A percentile compares a stretch with the other conserved stretches of the same genome.
phyloP scores from a whole-genome alignment of 2,113 vertebrate genomes.

The Reinhardtius hippoglossoides region DNA sequence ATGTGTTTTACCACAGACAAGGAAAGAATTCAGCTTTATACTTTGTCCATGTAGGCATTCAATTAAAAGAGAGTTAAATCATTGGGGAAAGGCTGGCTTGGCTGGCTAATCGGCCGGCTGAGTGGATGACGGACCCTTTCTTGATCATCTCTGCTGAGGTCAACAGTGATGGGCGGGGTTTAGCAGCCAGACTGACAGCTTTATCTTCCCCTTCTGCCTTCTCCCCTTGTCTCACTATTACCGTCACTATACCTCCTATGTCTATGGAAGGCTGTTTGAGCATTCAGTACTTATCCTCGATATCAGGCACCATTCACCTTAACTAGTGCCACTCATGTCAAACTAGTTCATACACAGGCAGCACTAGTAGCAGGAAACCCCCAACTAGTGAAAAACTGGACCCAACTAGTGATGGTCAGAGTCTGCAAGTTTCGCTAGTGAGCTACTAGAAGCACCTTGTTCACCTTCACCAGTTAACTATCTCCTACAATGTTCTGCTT shows the following conservation, averaged over 20 bases:
- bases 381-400: too few relatives aligned
- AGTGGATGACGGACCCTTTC: constrained; percentile 36
- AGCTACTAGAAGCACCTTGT: too few relatives aligned
- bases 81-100: constrained; percentile 22
- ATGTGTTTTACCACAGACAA: constrained; percentile 44
- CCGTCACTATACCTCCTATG: constrained; percentile 16
- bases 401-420: too few relatives aligned
- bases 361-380: too few relatives aligned
- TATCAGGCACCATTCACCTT: neutral
- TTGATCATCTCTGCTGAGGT: constrained; percentile 40
- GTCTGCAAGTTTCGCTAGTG: too few relatives aligned
- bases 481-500: too few relatives aligned
- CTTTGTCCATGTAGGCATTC: constrained; percentile 48
- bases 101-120: constrained; percentile 35
- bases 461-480: too few relatives aligned
- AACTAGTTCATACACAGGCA: too few relatives aligned
- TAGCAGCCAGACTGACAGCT: constrained; percentile 46
- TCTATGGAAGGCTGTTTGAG: too few relatives aligned
- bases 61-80: constrained; percentile 55
- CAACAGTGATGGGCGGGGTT: constrained; percentile 44
- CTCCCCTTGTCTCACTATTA: constrained; percentile 13
- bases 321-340: neutral
- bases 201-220: neutral
- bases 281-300: too few relatives aligned
- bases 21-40: constrained; percentile 26